Percentiles rank a stretch among this genome's conserved stretches.
These are phyloP conservation scores for Dicaeum eximium DNA, from an alignment of 2,113 vertebrate genomes.

Conservation along the genomic window DNA sequence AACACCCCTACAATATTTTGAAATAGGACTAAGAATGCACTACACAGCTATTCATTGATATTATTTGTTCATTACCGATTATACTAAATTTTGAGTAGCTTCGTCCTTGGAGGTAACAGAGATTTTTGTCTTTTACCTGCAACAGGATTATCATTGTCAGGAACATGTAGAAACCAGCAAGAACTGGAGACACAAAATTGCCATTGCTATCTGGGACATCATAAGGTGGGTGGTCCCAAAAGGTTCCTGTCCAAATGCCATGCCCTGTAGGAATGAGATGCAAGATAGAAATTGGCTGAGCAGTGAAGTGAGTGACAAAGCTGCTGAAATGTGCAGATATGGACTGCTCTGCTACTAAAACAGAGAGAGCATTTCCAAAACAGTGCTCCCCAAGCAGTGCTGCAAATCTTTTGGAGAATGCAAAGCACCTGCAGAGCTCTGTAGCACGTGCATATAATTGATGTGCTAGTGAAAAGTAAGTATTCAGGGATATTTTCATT, in stretches of 20 bases:
- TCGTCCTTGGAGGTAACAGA: background rate
- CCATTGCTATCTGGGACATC: slow-evolving; percentile 77
- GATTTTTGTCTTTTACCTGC: slow-evolving; percentile 78
- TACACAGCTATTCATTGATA: background rate
- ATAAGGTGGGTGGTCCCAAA: slow-evolving; percentile 77
- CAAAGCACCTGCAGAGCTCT: background rate
- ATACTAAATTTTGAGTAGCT: background rate
- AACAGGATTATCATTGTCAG: slow-evolving; percentile 95
- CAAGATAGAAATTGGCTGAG: background rate
- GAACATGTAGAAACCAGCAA: slow-evolving; percentile 87
- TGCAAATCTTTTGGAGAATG: background rate
- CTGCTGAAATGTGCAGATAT: background rate
- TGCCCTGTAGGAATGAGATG: slow-evolving; percentile 76
- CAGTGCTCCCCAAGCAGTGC: background rate
- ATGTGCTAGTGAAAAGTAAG: background rate
- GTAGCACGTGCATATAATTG: background rate
- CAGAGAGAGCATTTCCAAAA: background rate
- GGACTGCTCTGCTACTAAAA: background rate
- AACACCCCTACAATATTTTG: background rate
- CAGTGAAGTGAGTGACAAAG: background rate
- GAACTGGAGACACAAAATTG: slow-evolving; percentile 64
- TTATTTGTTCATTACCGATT: background rate
- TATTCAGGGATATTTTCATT: background rate
- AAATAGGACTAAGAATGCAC: background rate
- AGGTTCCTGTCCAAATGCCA: slow-evolving; percentile 76